A percentile compares a stretch with the other conserved stretches of the same genome.
Evolutionary conservation across 2,888 invertebrate genomes (phyloP).

Genomic region (Pseudococcus viburni): DNA sequence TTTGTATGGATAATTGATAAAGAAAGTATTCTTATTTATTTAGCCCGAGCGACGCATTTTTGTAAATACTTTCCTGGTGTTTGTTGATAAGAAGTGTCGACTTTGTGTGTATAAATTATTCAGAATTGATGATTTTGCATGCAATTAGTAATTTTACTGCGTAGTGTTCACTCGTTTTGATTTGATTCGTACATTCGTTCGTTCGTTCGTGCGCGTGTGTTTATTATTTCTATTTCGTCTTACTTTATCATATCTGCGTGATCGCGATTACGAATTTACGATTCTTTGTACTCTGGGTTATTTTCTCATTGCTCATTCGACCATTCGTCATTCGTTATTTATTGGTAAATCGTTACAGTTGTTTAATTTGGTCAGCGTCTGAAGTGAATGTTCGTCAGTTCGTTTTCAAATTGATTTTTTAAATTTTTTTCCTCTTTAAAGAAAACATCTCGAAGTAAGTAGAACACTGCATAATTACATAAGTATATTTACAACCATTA

Average conservation of each 20-base stretch:
- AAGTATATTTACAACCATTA: too few species aligned
- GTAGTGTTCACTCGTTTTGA: background rate
- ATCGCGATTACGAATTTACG: background rate
- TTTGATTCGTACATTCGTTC: background rate
- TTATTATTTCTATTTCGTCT: slow-evolving; percentile 19
- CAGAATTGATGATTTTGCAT: background rate
- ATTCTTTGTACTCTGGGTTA: background rate
- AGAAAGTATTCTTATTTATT: too few species aligned
- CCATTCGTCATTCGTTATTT: too few species aligned
- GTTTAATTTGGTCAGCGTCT: too few species aligned
- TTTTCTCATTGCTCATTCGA: background rate
- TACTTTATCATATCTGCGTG: background rate
- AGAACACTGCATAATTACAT: too few species aligned
- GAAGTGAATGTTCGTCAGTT: too few species aligned
- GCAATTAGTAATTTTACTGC: background rate
- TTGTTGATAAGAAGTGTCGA: background rate
- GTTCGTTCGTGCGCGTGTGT: background rate
- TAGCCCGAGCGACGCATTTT: too few species aligned
- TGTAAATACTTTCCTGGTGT: background rate
- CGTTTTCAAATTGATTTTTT: too few species aligned
- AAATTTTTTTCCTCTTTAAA: too few species aligned
- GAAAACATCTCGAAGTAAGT: too few species aligned
- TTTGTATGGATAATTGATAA: too few species aligned
- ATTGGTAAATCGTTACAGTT: too few species aligned
- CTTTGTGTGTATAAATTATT: background rate